Evolutionary conservation across 1,140 invertebrate species (phyloP).

Genomic region (Melipona quadrifasciata): DNA sequence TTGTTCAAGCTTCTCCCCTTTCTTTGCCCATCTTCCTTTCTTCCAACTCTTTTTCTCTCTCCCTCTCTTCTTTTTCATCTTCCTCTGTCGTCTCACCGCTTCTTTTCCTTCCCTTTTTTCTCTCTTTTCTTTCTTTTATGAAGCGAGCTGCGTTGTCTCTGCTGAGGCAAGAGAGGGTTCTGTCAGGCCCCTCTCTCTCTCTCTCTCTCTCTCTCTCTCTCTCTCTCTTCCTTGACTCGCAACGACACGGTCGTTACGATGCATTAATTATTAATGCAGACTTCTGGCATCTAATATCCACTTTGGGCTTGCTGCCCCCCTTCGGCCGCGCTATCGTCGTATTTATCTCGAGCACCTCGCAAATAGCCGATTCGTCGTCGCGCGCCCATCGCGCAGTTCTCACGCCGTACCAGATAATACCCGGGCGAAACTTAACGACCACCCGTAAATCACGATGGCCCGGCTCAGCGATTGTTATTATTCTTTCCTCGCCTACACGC

Average conservation of each 20-base stretch:
- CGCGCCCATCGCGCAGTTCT: not conserved
- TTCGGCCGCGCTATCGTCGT: slow-evolving; percentile 1
- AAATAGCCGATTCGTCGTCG: slow-evolving; percentile 27
- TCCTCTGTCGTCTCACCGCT: not conserved
- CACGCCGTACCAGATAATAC: not conserved
- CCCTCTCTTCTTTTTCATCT: not conserved
- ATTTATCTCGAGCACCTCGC: slow-evolving; percentile 52
- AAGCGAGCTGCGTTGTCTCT: slow-evolving; percentile 17
- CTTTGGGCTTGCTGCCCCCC: slow-evolving; percentile 25
- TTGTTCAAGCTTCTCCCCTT: slow-evolving; percentile 58
- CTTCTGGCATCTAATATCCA: slow-evolving; percentile 57
- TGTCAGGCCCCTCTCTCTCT: not conserved
- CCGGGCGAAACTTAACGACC: not conserved
- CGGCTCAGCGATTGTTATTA: slow-evolving; percentile 5
- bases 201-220: too few relatives aligned
- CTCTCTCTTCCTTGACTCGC: slow-evolving; percentile 41
- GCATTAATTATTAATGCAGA: slow-evolving; percentile 65
- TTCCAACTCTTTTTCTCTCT: not conserved
- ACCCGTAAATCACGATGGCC: slow-evolving; percentile 19
- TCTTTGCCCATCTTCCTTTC: not conserved
- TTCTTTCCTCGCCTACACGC: not conserved
- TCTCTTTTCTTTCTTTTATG: not conserved
- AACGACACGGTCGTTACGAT: slow-evolving; percentile 59
- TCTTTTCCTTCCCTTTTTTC: too few relatives aligned
- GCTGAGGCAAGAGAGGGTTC: not conserved